Evolutionary conservation across 2,888 invertebrate genomes (phyloP), one percentile per base, ranked within the genome.

Genomic region (Buathra laborator): DNA sequence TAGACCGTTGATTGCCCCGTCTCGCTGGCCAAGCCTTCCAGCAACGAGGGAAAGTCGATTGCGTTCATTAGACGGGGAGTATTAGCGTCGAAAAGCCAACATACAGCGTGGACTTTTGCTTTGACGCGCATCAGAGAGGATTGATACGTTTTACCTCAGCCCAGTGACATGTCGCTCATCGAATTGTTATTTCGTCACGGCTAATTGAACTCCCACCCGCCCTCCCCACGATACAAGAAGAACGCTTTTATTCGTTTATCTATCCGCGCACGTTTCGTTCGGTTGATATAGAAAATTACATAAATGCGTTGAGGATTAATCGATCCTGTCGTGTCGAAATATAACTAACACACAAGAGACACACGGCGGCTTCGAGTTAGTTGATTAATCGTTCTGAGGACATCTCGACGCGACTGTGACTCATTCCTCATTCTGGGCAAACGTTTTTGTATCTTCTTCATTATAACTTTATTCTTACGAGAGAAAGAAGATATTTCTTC

Each of bases 21-120:
- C 66, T 80, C 46, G 48, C 48, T 32, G 16, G 51, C n/a, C 51
- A 43, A 51, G 24, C 75, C 29, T 0, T 32, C 51, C 19, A 66
- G 48, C 71, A 59, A 56, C 44, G 37, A 43, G 59, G 66, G 66
- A 82, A 79, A 82, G 67, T 82, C 75, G 79, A 82, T 82, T 66
- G 75, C 85, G 75, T 82, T 75, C 82, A 82, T 85, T 85, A 85
- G 85, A 79, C 71, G 67, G 82, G 83, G 14, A 29, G 9, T 74
- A 84, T 72, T 72, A 83, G 68, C 70, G 83, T 76, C 81, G 70
- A 32, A 81, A 72, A 75, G 71, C 75, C 6, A 62, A 29, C 62
- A 29, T 70, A 68, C 64, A 81, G 64, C 44, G 37, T 14, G 32
- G 29, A 78, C 43, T 12, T 29, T 24, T 70, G 70, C 70, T 79